Base-by-base conservation (phyloP, 2,888 invertebrate species). In the Fissipunctia ypsillon region DNA sequence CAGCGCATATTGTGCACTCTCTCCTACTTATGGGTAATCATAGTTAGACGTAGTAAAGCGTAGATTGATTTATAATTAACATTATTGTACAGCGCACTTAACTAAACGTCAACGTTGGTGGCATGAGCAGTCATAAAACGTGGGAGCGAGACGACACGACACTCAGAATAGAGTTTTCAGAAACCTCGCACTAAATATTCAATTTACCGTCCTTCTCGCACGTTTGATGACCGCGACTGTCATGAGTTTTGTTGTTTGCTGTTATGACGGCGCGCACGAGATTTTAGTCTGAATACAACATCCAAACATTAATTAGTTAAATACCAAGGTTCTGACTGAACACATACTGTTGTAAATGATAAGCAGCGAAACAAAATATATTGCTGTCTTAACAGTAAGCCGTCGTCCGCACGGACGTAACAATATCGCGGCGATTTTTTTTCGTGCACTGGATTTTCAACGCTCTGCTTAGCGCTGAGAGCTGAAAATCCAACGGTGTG, bases 201-300 rank as follows among this genome's bases (percentile, higher is more conserved):
- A 5, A 64, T 48, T 41, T 9, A 16, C 22, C 9, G 19, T 69
- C 41, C 43, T n/a, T n/a, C n/a, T 78, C 41, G 57, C 73, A 77
- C 48, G 41, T 35, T 43, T 43, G 28, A 57, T 50, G 31, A 48
- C 48, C 38, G 65, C 54, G 28, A 38, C 38, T 25, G 19, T 28
- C 38, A 67, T 19, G 25, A 48, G 7, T 35, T 28, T 63, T 38
- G 38, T 16, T 19, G 31, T 75, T 54, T 45, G 4, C 31, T 25
- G 12, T 56, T 38, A 28, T 1, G 41, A 7, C n/a, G 61, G 61
- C 43, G 41, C 28, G 43, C n/a, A 14, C 28, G 16, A 50, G 25
- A 60, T 73, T 64, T 77, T 45, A 80, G 25, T 54, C n/a, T 7
- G 48, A 79, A 72, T 79, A 79, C 61, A 76, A 78, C 56, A 72